A percentile compares a stretch with the other conserved stretches of the same genome.
Conservation (phyloP, 2,797 vertebrate species). For the Pangasius mekongensis region DNA sequence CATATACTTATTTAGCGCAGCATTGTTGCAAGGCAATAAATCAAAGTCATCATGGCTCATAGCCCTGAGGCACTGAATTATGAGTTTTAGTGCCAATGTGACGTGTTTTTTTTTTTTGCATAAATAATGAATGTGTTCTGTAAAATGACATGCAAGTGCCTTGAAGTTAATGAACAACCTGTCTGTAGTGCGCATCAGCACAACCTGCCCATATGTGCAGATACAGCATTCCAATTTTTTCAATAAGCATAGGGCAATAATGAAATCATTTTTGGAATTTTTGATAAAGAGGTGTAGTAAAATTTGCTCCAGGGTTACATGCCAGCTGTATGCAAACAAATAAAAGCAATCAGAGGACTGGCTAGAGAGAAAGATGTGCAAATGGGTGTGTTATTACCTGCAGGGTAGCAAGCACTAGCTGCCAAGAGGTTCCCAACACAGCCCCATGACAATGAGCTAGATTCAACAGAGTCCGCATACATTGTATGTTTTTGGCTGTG, state of each 20-base stretch:
- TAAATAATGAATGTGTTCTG: slow-evolving; percentile 3
- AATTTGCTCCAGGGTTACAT: not conserved
- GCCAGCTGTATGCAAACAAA: not conserved
- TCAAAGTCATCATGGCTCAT: not conserved
- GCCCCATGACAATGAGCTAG: slow-evolving; percentile 95
- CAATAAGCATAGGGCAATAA: not conserved
- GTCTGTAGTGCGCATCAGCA: not conserved
- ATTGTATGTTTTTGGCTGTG: slow-evolving; percentile 98
- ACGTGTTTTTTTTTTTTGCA: not conserved
- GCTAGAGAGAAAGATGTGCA: not conserved
- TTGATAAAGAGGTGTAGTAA: not conserved
- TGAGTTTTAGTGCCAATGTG: not conserved
- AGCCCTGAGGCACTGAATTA: not conserved
- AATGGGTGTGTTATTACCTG: slow-evolving; percentile 77
- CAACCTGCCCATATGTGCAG: not conserved
- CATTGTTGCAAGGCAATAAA: slow-evolving; percentile 4
- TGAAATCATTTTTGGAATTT: not conserved
- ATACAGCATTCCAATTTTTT: not conserved
- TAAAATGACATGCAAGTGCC: not conserved
- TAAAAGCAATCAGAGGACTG: not conserved
- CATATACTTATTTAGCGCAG: not conserved
- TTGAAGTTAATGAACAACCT: not conserved
- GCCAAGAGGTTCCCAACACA: slow-evolving; percentile 96
- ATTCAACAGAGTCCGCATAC: slow-evolving; percentile 95
- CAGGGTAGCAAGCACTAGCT: slow-evolving; percentile 95